phyloP scores from a whole-genome alignment of 1,140 invertebrate species.

The Drosophila hydei region DNA sequence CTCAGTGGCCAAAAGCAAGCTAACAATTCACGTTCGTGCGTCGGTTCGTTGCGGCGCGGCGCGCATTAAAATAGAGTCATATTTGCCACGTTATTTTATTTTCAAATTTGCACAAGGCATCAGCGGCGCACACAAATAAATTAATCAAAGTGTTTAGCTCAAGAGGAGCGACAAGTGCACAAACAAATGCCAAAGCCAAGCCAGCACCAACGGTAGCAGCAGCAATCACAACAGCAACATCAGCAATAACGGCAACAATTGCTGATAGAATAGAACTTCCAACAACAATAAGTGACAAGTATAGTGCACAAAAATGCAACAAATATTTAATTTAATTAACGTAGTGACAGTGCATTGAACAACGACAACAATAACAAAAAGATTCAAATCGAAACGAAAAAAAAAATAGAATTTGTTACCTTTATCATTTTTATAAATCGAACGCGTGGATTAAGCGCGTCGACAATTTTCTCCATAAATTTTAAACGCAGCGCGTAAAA shows the following conservation, averaged over 20 bases:
- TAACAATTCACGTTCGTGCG: conserved; percentile 76
- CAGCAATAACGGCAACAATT: conserved; percentile 15
- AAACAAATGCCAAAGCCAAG: conserved; percentile 53
- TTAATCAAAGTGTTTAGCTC: conserved; percentile 70
- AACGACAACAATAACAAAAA: conserved; percentile 25
- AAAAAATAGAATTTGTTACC: conserved; percentile 19
- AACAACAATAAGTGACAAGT: conserved; percentile 54
- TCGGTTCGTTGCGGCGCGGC: conserved; percentile 74
- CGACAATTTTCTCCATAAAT: conserved; percentile 41
- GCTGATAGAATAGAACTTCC: conserved; percentile 29
- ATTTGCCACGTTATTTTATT: conserved; percentile 76
- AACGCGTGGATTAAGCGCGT: conserved; percentile 55
- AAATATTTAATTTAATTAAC: conserved; percentile 52
- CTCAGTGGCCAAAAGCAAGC: conserved; percentile 76
- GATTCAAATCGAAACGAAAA: conserved; percentile 2
- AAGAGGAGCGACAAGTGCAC: conserved; percentile 59
- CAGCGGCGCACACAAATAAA: conserved; percentile 68
- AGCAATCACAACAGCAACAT: conserved; percentile 17
- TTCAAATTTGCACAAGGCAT: conserved; percentile 66
- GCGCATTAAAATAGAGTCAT: conserved; percentile 67
- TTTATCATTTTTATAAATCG: conserved; percentile 34
- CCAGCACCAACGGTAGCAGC: conserved; percentile 40
- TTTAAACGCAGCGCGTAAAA: conserved; percentile 50
- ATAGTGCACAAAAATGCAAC: conserved; percentile 64
- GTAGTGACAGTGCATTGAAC: conserved; percentile 69